phyloP scores from a whole-genome alignment of 1,140 invertebrate species.

The Triops cancriformis region DNA sequence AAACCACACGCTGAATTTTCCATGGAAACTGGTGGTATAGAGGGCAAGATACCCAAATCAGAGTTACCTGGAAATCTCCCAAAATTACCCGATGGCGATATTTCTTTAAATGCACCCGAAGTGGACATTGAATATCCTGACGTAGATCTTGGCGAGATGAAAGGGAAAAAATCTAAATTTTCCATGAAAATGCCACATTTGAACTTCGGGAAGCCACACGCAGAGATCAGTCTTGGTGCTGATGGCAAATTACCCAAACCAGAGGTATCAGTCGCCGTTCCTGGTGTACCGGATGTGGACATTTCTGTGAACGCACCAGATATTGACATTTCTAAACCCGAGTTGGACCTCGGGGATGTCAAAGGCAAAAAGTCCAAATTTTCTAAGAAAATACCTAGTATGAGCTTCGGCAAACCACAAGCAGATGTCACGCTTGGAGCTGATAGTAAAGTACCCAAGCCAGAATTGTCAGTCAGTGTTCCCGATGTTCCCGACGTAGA shows the following conservation, averaged over 20 bases:
- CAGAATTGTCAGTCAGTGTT: neutral
- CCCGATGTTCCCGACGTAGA: slow-evolving; percentile 16
- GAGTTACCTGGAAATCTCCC: neutral
- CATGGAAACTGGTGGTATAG: neutral
- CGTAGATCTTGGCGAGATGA: neutral
- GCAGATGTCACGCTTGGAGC: neutral
- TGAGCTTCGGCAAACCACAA: slow-evolving; percentile 17
- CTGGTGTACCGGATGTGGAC: neutral
- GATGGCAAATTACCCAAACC: slow-evolving; percentile 10
- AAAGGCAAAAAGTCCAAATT: slow-evolving; percentile 21
- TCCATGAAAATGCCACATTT: slow-evolving; percentile 25
- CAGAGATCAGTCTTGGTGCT: neutral
- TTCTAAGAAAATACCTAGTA: slow-evolving; percentile 21
- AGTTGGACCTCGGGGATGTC: neutral
- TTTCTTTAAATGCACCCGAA: neutral
- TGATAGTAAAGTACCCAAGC: neutral
- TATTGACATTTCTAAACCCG: neutral
- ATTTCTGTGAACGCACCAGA: neutral
- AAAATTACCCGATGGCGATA: neutral
- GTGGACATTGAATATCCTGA: no score
- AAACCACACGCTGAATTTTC: neutral
- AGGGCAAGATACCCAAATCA: no score
- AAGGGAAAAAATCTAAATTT: slow-evolving; percentile 17
- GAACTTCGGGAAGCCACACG: slow-evolving; percentile 6
- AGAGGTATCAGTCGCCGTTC: neutral